A percentile compares a stretch with the other conserved stretches of the same genome.
phyloP scores from a whole-genome alignment of 2,113 vertebrate genomes.

The Carassius carassius region DNA sequence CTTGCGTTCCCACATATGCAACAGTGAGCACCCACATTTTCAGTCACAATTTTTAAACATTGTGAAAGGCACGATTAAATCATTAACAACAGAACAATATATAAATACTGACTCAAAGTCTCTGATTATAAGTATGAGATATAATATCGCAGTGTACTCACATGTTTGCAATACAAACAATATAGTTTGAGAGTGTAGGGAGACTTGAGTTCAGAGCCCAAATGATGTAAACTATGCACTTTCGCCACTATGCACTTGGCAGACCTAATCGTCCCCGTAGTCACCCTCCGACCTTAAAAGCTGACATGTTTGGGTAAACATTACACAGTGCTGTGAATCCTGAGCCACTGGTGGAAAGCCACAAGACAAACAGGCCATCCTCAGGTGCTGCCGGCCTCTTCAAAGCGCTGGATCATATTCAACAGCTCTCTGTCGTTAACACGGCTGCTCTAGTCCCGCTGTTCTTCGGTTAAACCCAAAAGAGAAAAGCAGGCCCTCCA shows the following conservation, averaged over 20 bases:
- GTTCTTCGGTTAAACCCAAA: conserved; percentile 31
- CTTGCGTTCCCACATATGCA: neutral
- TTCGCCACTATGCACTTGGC: neutral
- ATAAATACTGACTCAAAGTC: neutral
- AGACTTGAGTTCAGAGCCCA: neutral
- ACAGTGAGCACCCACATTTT: neutral
- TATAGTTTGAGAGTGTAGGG: neutral
- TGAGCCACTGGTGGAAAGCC: conserved; percentile 44
- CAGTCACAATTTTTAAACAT: neutral
- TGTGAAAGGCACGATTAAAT: neutral
- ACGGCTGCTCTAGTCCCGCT: conserved; percentile 12
- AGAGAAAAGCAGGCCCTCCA: conserved; percentile 21
- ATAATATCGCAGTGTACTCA: neutral
- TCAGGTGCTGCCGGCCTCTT: conserved; percentile 53
- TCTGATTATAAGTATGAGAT: neutral
- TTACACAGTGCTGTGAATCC: conserved; percentile 49
- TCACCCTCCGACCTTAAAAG: conserved; percentile 52
- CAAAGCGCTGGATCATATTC: conserved; percentile 50
- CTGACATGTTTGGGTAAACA: conserved; percentile 59
- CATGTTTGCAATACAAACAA: neutral
- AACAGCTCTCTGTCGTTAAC: conserved; percentile 39
- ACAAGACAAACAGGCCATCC: conserved; percentile 46
- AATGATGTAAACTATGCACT: neutral
- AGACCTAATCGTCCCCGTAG: conserved; percentile 33
- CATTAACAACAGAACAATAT: neutral